A percentile compares a stretch with the other conserved stretches of the same genome.
These are phyloP conservation scores for Antechinus flavipes DNA, from an alignment of 2,113 vertebrate species.

Conservation along the genomic window DNA sequence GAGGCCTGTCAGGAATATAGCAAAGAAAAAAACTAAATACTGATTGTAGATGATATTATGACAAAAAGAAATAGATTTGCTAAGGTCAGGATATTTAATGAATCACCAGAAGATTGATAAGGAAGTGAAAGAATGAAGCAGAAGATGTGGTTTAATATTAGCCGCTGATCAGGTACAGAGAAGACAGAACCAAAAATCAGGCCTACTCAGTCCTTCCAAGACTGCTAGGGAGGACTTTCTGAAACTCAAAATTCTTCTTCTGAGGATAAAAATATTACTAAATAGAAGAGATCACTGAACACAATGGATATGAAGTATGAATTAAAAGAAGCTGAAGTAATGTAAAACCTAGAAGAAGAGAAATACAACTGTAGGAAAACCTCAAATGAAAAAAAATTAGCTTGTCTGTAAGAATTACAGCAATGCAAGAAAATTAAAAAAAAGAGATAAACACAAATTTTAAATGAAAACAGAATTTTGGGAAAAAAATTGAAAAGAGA, in stretches of 20 bases:
- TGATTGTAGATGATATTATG: not conserved
- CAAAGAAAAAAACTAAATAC: not conserved
- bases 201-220: not conserved
- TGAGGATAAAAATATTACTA: not conserved
- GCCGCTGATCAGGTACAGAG: not conserved
- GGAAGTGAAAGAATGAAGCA: not conserved
- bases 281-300: too few species aligned
- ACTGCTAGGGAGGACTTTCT: too few species aligned
- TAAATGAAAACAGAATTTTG: not conserved
- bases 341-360: not conserved
- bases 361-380: not conserved
- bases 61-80: not conserved
- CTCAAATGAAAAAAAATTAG: not conserved
- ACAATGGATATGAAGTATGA: too few species aligned
- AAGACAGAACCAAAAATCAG: not conserved
- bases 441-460: not conserved
- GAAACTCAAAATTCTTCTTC: not conserved
- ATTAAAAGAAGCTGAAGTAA: not conserved
- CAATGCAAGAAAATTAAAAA: not conserved
- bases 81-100: not conserved
- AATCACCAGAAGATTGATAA: not conserved
- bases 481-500: not conserved
- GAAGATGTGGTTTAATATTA: not conserved
- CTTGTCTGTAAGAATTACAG: not conserved
- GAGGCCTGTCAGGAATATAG: not conserved